Percentiles rank a stretch among this genome's conserved stretches.
phyloP scores from a whole-genome alignment of 2,797 vertebrate species.

The Gymnocypris eckloni region DNA sequence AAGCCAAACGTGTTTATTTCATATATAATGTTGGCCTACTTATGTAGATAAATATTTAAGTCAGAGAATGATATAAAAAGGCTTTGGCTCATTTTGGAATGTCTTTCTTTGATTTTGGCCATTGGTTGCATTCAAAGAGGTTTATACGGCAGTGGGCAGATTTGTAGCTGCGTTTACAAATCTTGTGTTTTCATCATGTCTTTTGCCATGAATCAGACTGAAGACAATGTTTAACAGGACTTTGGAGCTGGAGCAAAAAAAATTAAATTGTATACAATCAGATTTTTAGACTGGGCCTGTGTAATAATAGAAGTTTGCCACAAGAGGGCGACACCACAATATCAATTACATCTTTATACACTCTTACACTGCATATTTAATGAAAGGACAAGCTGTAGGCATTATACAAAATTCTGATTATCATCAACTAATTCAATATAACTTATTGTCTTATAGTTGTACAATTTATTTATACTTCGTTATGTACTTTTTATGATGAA shows the following conservation, averaged over 20 bases:
- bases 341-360: neutral
- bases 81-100: neutral
- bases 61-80: neutral
- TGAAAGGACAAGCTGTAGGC: neutral
- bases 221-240: constrained; percentile 16
- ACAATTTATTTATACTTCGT: neutral
- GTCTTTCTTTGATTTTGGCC: neutral
- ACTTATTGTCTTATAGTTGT: neutral
- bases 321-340: constrained; percentile 19
- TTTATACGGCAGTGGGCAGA: neutral
- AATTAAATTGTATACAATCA: neutral
- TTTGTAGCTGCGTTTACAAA: neutral
- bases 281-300: neutral
- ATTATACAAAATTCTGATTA: neutral
- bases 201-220: neutral
- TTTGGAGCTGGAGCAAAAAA: constrained; percentile 28
- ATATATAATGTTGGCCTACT: neutral
- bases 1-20: neutral
- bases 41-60: too few relatives aligned
- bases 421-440: neutral
- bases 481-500: neutral
- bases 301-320: neutral
- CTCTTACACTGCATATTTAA: neutral
- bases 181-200: neutral
- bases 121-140: neutral